Evolutionary conservation across 2,113 vertebrate species (phyloP).

Genomic region (Notiomystis cincta): DNA sequence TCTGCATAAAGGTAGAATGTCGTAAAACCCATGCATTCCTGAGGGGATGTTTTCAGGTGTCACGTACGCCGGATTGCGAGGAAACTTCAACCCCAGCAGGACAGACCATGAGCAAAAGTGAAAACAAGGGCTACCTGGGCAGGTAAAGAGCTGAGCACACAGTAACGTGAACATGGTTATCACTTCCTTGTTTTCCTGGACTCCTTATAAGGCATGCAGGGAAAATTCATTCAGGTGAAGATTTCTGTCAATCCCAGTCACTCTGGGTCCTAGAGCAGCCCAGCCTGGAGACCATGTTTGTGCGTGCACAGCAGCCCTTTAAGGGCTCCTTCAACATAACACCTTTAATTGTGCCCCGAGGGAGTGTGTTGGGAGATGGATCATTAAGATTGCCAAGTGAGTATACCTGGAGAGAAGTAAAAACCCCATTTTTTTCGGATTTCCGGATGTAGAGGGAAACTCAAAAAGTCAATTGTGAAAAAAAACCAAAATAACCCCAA

Average conservation of each 20-base stretch:
- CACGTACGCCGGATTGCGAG: conserved; percentile 45
- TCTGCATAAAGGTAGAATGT: conserved; percentile 29
- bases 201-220: conserved; percentile 83
- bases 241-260: conserved; percentile 46
- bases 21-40: conserved; percentile 31
- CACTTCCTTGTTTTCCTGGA: conserved; percentile 90
- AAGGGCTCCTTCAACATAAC: neutral
- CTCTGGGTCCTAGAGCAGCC: conserved; percentile 61
- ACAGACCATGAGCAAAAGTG: conserved; percentile 59
- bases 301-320: neutral
- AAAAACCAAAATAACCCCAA: neutral
- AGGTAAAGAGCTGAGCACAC: conserved; percentile 70
- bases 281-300: neutral
- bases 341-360: neutral
- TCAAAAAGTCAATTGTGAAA: conserved; percentile 33
- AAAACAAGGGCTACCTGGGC: conserved; percentile 76
- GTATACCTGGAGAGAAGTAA: conserved; percentile 60
- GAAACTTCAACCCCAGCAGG: conserved; percentile 38
- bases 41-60: conserved; percentile 11
- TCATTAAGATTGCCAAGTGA: neutral
- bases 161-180: conserved; percentile 68
- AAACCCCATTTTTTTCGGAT: conserved; percentile 59
- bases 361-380: neutral
- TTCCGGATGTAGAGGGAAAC: conserved; percentile 11
- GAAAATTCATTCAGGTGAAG: conserved; percentile 72